Evolutionary conservation across 1,140 invertebrate species (phyloP).

Genomic region (Aphis craccivora): DNA sequence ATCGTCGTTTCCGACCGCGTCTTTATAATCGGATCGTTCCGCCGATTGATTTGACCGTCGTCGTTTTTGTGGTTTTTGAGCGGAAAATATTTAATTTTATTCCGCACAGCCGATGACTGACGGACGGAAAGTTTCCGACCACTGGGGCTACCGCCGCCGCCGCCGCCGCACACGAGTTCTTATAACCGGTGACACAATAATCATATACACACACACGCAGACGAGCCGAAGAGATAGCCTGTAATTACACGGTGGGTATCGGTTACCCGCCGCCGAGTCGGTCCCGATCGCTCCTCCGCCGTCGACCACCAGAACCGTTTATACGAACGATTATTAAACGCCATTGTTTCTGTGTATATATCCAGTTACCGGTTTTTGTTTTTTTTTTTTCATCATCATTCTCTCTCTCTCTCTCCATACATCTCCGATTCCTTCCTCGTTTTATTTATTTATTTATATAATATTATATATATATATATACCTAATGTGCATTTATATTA

Average conservation of each 20-base stretch:
- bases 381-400: background rate
- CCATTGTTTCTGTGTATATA: conserved; percentile 55
- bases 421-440: conserved; percentile 45
- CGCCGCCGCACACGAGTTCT: conserved; percentile 23
- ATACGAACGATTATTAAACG: conserved; percentile 57
- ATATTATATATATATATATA: background rate
- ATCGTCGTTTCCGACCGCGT: background rate
- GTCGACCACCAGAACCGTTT: conserved; percentile 35
- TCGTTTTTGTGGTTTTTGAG: background rate
- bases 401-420: background rate
- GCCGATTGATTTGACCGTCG: background rate
- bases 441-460: conserved; percentile 21
- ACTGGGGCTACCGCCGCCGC: conserved; percentile 19
- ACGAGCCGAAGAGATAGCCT: conserved; percentile 9
- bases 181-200: conserved; percentile 57
- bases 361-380: conserved; percentile 56
- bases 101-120: too few species aligned
- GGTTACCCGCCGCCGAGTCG: conserved; percentile 50
- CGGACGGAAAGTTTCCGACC: conserved; percentile 19
- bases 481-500: background rate
- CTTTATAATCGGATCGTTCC: background rate
- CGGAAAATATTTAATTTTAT: background rate
- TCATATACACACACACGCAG: conserved; percentile 31
- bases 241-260: conserved; percentile 58
- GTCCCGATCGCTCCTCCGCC: conserved; percentile 37